A percentile compares a stretch with the other conserved stretches of the same genome.
These are phyloP conservation scores for Trachelus tabidus DNA, from an alignment of 2,888 invertebrate species.

Conservation along the genomic window DNA sequence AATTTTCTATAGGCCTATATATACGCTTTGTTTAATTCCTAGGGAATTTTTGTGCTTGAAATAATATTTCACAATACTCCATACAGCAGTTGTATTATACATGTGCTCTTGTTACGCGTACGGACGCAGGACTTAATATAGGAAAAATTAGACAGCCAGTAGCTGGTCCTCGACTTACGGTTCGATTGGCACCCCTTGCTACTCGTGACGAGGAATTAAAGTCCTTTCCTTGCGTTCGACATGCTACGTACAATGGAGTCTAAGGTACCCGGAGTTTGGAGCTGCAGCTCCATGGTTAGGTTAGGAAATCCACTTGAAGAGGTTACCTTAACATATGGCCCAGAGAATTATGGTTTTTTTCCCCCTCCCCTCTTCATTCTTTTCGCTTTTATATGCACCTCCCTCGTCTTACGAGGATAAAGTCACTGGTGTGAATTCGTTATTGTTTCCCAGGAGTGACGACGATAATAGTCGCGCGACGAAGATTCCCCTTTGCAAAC, in stretches of 20 bases:
- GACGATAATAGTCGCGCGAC: slow-evolving; percentile 29
- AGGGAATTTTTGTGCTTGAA: neutral
- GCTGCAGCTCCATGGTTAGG: slow-evolving; percentile 17
- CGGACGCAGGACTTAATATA: slow-evolving; percentile 44
- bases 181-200: slow-evolving; percentile 44
- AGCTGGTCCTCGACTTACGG: slow-evolving; percentile 51
- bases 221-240: slow-evolving; percentile 40
- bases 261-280: slow-evolving; percentile 8
- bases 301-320: slow-evolving; percentile 34
- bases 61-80: neutral
- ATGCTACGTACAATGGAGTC: slow-evolving; percentile 17
- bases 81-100: neutral
- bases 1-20: neutral
- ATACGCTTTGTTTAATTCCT: neutral
- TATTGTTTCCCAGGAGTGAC: slow-evolving; percentile 32
- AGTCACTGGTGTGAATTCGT: neutral
- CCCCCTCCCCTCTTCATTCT: neutral
- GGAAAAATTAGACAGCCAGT: slow-evolving; percentile 53
- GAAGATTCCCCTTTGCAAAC: slow-evolving; percentile 28
- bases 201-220: slow-evolving; percentile 29
- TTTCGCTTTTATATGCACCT: neutral
- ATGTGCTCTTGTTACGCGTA: neutral
- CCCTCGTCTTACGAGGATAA: neutral
- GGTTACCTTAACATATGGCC: slow-evolving; percentile 41
- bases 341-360: neutral